These are phyloP conservation scores for Dioctria linearis DNA, from an alignment of 2,888 invertebrate genomes.

Conservation along the genomic window DNA sequence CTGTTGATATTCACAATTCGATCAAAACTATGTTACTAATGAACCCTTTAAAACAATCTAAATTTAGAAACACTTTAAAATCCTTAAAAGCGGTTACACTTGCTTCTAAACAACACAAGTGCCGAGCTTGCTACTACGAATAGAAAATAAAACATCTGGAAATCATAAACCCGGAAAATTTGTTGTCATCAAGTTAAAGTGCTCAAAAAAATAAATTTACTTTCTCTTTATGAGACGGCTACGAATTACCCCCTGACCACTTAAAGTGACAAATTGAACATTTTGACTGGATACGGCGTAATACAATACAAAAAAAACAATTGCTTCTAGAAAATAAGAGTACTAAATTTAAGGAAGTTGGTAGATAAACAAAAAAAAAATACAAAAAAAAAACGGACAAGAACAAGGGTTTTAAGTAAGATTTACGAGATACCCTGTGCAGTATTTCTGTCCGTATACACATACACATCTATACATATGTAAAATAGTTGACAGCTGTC, in stretches of 20 bases:
- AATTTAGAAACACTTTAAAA: background rate
- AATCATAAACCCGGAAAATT: slow-evolving; percentile 57
- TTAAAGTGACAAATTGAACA: slow-evolving; percentile 48
- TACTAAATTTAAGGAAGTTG: slow-evolving; percentile 2
- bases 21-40: background rate
- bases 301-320: slow-evolving; percentile 31
- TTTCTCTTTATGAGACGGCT: slow-evolving; percentile 19
- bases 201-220: slow-evolving; percentile 28
- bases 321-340: slow-evolving; percentile 8
- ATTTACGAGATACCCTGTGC: slow-evolving; percentile 5
- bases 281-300: slow-evolving; percentile 48
- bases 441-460: background rate
- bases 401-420: slow-evolving; percentile 22
- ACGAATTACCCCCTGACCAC: slow-evolving; percentile 46
- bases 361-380: slow-evolving; percentile 5
- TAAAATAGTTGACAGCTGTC: slow-evolving; percentile 29
- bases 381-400: no score
- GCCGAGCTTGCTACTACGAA: background rate
- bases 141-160: slow-evolving; percentile 53
- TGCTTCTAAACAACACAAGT: slow-evolving; percentile 8
- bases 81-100: background rate
- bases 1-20: no score
- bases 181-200: slow-evolving; percentile 57
- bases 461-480: background rate
- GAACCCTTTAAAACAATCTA: slow-evolving; percentile 25